Conservation (phyloP, 2,797 vertebrate species). For the Argya squamiceps region DNA sequence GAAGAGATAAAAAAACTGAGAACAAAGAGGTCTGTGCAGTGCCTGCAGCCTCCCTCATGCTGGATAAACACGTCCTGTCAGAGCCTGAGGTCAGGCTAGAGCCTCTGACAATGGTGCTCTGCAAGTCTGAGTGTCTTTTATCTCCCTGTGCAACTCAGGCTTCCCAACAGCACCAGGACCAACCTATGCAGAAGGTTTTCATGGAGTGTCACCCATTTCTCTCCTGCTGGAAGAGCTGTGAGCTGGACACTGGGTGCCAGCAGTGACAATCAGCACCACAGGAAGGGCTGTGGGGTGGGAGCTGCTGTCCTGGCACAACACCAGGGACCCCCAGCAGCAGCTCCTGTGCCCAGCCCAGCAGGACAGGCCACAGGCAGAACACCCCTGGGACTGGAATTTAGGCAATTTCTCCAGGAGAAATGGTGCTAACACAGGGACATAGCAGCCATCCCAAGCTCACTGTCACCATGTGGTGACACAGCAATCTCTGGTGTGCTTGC, state of each 20-base stretch:
- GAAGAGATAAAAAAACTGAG: conserved; percentile 10
- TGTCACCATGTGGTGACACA: not conserved
- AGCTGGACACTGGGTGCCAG: not conserved
- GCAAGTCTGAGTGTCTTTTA: not conserved
- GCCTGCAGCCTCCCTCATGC: not conserved
- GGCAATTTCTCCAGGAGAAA: accelerated
- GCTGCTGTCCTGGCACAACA: not conserved
- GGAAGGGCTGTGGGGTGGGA: not conserved
- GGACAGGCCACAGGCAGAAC: not conserved
- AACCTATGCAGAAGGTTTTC: not conserved
- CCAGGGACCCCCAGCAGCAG: not conserved
- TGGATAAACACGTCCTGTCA: not conserved
- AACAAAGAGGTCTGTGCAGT: not conserved
- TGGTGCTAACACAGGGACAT: not conserved
- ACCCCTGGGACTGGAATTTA: too few species aligned
- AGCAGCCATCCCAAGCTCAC: not conserved
- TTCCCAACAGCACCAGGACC: not conserved
- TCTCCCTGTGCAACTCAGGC: not conserved
- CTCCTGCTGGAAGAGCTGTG: not conserved
- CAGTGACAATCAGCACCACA: not conserved
- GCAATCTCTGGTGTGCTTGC: not conserved
- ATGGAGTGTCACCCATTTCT: not conserved
- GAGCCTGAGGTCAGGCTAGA: not conserved
- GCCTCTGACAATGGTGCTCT: not conserved
- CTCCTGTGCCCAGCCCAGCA: not conserved